Evolutionary conservation across 2,113 vertebrate species (phyloP), one percentile per base, ranked within the genome.

Genomic region (Excalfactoria chinensis): DNA sequence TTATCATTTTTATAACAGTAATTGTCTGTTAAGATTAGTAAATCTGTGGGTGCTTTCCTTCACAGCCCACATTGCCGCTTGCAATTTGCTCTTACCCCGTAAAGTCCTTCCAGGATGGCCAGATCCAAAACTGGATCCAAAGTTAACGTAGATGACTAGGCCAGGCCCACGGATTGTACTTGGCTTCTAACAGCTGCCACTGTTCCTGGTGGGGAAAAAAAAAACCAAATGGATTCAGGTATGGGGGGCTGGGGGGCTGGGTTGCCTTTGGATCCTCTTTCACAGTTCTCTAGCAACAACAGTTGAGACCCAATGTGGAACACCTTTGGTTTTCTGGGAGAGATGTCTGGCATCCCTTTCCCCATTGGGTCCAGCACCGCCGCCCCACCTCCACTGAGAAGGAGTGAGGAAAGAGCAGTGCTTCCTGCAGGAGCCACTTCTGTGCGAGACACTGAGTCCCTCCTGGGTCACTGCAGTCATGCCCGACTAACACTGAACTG

Each of bases 321-420:
- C 58, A 51, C 30, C 62, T 89, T 34, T 74, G 48, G 48, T 40
- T 84, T 87, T 30, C 49, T 43, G 48, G 55, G 55, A 83, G 73
- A 35, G 63, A 71, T 4, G 18, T 32, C 17, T 44, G 48, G 90
- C 28, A 5, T 76, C 43, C 14, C 15, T 53, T 72, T 67, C 58
- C 81, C 30, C 17, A 1, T 13, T 41, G 66, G 28, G 11, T 34
- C 40, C 48, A 8, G 64, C 15, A 15, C 13, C 64, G 35, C 1
- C 3, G 0, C 48, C 51, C 40, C 35, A 1, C 12, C 7, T 43
- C 32, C 2, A 0, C 41, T 4, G 0, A 6, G 59, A 35, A 26
- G 37, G 55, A 87, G 60, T n/a, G 63, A 18, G 35, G 67, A 16
- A 32, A 56, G 41, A 73, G 75, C 8, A 28, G 78, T 7, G 32